phyloP scores from a whole-genome alignment of 1,140 invertebrate species.

The Melanaphis sacchari region DNA sequence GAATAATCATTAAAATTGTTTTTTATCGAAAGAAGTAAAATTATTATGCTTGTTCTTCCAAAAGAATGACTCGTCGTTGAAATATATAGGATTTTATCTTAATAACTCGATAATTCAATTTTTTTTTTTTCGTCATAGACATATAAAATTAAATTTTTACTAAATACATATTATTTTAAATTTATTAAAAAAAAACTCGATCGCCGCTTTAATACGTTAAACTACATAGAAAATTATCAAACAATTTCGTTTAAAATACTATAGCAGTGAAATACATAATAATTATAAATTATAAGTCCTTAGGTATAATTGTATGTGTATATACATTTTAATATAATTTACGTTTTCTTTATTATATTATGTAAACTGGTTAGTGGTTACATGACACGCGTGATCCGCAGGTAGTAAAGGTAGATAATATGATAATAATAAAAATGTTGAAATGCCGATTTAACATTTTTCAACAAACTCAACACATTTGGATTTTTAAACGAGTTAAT shows the following conservation, averaged over 20 bases:
- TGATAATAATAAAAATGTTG: neutral
- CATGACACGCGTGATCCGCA: neutral
- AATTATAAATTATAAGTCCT: neutral
- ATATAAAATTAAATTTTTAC: no score
- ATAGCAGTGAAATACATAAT: neutral
- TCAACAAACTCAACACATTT: neutral
- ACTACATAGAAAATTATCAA: neutral
- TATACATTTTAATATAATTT: neutral
- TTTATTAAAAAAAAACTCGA: no score
- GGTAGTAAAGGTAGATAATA: neutral
- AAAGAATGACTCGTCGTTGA: no score
- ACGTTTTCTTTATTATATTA: neutral
- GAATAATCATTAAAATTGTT: no score
- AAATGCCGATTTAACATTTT: slow-evolving; percentile 14
- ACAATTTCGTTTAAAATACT: neutral
- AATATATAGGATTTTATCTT: no score
- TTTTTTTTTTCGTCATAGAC: no score
- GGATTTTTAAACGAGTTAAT: slow-evolving; percentile 14
- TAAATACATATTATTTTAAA: no score
- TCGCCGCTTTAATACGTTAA: no score
- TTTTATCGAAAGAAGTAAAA: no score
- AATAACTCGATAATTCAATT: no score
- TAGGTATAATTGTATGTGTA: neutral
- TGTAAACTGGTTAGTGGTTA: neutral
- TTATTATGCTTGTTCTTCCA: no score